These are phyloP conservation scores for Drosophila testacea DNA, from an alignment of 2,888 invertebrate species.

Conservation along the genomic window DNA sequence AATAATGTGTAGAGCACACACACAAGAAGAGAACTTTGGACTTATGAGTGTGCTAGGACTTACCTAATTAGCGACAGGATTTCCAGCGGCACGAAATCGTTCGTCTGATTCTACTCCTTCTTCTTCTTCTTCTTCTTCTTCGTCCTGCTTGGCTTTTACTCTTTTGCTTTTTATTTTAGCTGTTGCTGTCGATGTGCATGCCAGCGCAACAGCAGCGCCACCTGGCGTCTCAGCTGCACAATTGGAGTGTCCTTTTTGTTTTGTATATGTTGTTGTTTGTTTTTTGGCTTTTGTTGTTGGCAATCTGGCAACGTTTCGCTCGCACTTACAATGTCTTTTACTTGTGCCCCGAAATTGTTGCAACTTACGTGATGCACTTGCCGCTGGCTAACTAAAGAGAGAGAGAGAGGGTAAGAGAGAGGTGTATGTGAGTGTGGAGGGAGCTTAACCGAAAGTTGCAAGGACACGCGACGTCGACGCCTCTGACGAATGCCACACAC, in stretches of 20 bases:
- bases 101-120: slow-evolving; percentile 21
- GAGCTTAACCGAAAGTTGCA: slow-evolving; percentile 60
- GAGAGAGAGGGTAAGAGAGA: not conserved
- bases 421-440: slow-evolving; percentile 4
- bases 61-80: slow-evolving; percentile 71
- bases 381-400: slow-evolving; percentile 26
- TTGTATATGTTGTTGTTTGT: slow-evolving; percentile 1
- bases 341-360: slow-evolving; percentile 52
- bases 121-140: slow-evolving; percentile 6
- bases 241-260: slow-evolving; percentile 6
- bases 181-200: slow-evolving; percentile 25
- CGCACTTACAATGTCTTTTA: slow-evolving; percentile 46
- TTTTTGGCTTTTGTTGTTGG: slow-evolving; percentile 34
- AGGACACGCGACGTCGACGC: slow-evolving; percentile 57
- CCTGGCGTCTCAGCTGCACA: slow-evolving; percentile 32
- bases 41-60: slow-evolving; percentile 37
- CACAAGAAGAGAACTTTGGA: slow-evolving; percentile 6
- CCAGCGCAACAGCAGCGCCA: slow-evolving; percentile 42
- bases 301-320: slow-evolving; percentile 60
- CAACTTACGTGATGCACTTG: slow-evolving; percentile 62
- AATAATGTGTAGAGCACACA: slow-evolving; percentile 48
- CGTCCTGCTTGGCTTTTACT: slow-evolving; percentile 36
- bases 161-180: slow-evolving; percentile 11
- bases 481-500: slow-evolving; percentile 26
- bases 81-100: slow-evolving; percentile 58